A percentile compares a stretch with the other conserved stretches of the same genome.
phyloP scores from a whole-genome alignment of 2,888 invertebrate species.

The Heliconius erato region DNA sequence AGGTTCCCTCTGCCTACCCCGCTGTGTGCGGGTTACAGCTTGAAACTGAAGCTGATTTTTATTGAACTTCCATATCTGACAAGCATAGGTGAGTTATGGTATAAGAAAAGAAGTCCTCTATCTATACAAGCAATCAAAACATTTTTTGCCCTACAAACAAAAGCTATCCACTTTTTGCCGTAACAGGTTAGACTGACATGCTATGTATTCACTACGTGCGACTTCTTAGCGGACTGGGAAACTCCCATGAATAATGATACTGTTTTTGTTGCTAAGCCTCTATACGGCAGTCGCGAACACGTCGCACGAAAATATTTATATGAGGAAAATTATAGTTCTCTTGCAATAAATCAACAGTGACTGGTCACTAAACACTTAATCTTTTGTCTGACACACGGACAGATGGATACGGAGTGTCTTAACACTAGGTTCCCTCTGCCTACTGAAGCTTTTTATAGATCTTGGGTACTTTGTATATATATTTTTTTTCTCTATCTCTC shows the following conservation, averaged over 20 bases:
- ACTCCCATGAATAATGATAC: constrained; percentile 19
- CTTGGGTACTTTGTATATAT: no score
- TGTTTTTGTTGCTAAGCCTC: constrained; percentile 26
- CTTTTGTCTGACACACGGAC: neutral
- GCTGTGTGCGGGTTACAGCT: no score
- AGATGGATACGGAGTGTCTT: no score
- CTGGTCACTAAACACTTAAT: neutral
- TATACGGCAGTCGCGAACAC: neutral
- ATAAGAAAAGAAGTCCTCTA: no score
- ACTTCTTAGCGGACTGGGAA: constrained; percentile 13
- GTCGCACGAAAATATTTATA: constrained; percentile 12
- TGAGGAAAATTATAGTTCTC: constrained; percentile 18
- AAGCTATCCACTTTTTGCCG: constrained; percentile 1
- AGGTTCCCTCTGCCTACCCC: no score
- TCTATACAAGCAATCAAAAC: neutral
- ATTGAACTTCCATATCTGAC: no score
- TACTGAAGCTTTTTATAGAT: no score
- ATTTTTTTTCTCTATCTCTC: no score
- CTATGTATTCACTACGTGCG: constrained; percentile 17
- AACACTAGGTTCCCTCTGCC: no score
- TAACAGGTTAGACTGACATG: constrained; percentile 2
- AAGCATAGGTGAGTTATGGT: no score
- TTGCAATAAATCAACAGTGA: neutral
- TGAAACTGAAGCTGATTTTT: no score
- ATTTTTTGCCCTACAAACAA: neutral